phyloP scores from a whole-genome alignment of 2,797 vertebrate genomes.

The Megaceryle alcyon region DNA sequence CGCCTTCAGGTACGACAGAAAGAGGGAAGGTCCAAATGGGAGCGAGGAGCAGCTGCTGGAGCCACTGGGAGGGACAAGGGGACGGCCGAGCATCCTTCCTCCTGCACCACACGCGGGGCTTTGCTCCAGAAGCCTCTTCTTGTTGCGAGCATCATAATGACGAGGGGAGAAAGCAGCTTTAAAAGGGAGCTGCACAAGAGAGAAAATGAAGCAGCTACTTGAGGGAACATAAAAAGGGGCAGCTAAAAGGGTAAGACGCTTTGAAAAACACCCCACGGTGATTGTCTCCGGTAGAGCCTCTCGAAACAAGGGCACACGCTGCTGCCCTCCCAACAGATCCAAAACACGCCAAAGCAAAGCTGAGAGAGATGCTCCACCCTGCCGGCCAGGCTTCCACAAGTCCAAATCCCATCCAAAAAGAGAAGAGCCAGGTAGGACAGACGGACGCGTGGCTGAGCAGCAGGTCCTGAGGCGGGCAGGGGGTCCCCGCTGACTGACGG shows the following conservation, averaged over 20 bases:
- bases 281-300: background rate
- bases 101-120: background rate
- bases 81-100: background rate
- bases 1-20: background rate
- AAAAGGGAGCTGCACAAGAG: background rate
- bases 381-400: background rate
- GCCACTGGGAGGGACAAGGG: background rate
- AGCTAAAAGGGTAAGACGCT: background rate
- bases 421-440: background rate
- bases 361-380: background rate
- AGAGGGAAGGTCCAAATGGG: background rate
- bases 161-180: background rate
- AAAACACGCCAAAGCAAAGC: background rate
- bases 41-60: background rate
- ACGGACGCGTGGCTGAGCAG: background rate
- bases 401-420: background rate
- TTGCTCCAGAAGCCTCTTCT: background rate
- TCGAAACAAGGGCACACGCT: background rate
- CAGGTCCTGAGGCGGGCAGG: background rate
- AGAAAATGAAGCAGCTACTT: background rate
- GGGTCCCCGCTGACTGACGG: accelerated
- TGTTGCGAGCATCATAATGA: background rate
- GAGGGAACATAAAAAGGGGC: background rate
- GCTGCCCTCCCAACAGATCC: background rate
- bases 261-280: background rate